Base-by-base conservation (phyloP, 1,140 invertebrate genomes). In the Drosophila simulans region DNA sequence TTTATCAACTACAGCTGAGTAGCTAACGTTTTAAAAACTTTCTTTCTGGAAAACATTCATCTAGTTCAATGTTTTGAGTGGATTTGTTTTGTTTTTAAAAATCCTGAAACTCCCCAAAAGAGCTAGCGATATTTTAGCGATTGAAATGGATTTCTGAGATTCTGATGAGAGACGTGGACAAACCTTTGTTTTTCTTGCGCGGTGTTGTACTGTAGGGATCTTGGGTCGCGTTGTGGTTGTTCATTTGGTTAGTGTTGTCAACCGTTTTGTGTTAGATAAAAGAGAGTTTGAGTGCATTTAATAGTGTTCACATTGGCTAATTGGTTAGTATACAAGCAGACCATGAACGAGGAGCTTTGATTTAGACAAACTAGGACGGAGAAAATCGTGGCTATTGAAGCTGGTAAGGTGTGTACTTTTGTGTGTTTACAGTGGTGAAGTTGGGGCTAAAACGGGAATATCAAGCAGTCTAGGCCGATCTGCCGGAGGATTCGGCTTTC, bases 181-280 rank as follows among this genome's bases (percentile, higher is more conserved):
- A 91, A 91, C 90, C 90, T 91, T 72, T 57, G 64, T 86, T 86
- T 83, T 90, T 91, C 63, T 91, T 91, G 74, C 90, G 79, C 53
- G 90, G 90, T 91, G 85, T 90, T 74, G 90, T 91, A 90, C 90
- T 91, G 88, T 91, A 91, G 74, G 90, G 90, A 89, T 91, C 89
- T 91, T 89, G 84, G 75, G 72, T 77, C 64, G 71, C 77, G 51
- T 60, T 86, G 64, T 60, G 76, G 64, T 75, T 63, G 59, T 77
- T 76, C 51, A 60, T 59, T 49, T 59, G 65, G 74, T 83, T 63
- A 58, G 78, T 74, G 58, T 59, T 55, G 37, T 66, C 46, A 49
- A 55, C 43, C 57, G 45, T 51, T 51, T 70, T 70, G 76, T 89
- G 60, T 89, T 65, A 52, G 66, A 79, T 68, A 83, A 74, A 77